phyloP scores from a whole-genome alignment of 2,888 invertebrate genomes.

The Ormyrus pomaceus region DNA sequence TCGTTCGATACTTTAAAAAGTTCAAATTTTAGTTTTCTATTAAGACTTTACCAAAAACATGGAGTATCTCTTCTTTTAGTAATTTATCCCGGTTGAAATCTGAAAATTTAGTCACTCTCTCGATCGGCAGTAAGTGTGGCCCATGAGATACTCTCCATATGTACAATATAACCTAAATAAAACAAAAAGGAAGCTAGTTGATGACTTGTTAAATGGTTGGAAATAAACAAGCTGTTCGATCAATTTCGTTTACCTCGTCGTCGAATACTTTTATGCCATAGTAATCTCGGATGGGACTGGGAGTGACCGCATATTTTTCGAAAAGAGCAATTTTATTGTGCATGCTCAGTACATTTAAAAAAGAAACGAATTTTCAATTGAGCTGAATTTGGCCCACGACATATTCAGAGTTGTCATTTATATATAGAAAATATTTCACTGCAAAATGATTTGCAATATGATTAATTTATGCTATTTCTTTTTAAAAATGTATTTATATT shows the following conservation, averaged over 20 bases:
- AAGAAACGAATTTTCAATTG: slow-evolving; percentile 20
- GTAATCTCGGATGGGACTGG: slow-evolving; percentile 71
- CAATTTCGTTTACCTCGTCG: slow-evolving; percentile 60
- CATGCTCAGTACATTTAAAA: slow-evolving; percentile 60
- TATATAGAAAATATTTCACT: neutral
- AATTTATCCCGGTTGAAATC: slow-evolving; percentile 63
- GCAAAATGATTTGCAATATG: neutral
- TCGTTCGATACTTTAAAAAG: neutral
- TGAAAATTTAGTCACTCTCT: slow-evolving; percentile 58
- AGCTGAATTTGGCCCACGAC: neutral
- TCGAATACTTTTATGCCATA: slow-evolving; percentile 67
- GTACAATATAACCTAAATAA: slow-evolving; percentile 66
- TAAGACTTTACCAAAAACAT: slow-evolving; percentile 65
- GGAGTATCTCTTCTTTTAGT: slow-evolving; percentile 65
- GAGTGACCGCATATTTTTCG: slow-evolving; percentile 70
- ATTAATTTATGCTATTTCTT: neutral
- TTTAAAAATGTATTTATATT: neutral
- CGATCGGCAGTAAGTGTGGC: slow-evolving; percentile 65
- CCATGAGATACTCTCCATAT: slow-evolving; percentile 71
- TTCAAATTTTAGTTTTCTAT: too few species aligned
- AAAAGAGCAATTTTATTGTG: slow-evolving; percentile 63
- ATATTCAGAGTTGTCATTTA: slow-evolving; percentile 23
- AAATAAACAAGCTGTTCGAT: slow-evolving; percentile 10
- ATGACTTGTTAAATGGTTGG: neutral
- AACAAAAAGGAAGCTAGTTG: slow-evolving; percentile 6